These are phyloP conservation scores for Limanda limanda DNA, from an alignment of 2,113 vertebrate genomes.

Conservation along the genomic window DNA sequence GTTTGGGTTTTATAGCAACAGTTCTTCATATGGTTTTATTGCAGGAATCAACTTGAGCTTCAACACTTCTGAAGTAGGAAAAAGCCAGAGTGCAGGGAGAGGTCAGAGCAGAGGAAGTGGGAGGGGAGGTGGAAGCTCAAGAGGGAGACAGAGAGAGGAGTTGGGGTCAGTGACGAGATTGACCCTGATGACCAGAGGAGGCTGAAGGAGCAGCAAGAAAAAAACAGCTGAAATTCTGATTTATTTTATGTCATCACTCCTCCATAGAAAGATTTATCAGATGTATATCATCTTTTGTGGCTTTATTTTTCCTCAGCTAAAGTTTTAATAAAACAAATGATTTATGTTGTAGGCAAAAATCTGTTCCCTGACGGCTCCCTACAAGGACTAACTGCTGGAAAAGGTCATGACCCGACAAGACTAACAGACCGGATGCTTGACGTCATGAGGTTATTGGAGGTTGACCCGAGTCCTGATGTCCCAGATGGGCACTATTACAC, in stretches of 20 bases:
- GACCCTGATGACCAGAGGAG: not conserved
- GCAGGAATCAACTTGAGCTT: not conserved
- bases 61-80: not conserved
- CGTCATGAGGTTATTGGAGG: not conserved
- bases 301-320: not conserved
- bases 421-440: not conserved
- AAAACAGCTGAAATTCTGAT: not conserved
- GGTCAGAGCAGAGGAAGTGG: not conserved
- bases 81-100: not conserved
- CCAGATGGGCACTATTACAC: not conserved
- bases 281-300: not conserved
- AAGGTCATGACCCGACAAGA: conserved; percentile 1
- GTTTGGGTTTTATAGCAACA: not conserved
- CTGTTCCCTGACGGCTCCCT: not conserved
- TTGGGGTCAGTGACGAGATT: not conserved
- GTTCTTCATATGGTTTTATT: not conserved
- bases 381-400: not conserved
- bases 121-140: not conserved
- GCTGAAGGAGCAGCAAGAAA: not conserved
- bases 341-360: not conserved
- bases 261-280: not conserved
- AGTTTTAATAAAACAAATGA: conserved; percentile 2
- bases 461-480: not conserved
- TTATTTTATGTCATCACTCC: conserved; percentile 2
- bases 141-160: not conserved